phyloP scores from a whole-genome alignment of 2,113 vertebrate genomes.

The Atlantisia rogersi region DNA sequence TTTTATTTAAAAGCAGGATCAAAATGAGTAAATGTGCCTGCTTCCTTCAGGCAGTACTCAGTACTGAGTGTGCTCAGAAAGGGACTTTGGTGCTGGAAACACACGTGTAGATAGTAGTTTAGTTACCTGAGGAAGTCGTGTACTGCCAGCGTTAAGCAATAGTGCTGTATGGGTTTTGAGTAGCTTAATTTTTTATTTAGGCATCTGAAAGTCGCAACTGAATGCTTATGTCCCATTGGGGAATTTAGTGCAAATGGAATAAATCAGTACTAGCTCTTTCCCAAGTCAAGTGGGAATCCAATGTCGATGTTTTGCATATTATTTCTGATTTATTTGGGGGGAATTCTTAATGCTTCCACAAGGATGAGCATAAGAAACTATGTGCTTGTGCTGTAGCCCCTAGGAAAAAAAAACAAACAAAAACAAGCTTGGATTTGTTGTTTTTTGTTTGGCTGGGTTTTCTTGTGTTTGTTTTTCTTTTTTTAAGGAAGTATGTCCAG shows the following conservation, averaged over 20 bases:
- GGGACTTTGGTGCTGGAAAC: neutral
- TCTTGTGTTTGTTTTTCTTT: too few species aligned
- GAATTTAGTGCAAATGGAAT: neutral
- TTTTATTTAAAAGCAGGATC: neutral
- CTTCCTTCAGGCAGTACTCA: accelerated
- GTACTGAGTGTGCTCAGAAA: neutral
- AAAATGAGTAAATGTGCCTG: neutral
- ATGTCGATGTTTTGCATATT: neutral
- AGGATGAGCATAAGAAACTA: neutral
- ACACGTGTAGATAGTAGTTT: neutral
- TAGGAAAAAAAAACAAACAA: neutral
- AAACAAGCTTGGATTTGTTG: too few species aligned
- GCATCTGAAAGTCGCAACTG: neutral
- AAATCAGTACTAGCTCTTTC: neutral
- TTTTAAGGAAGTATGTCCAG: neutral
- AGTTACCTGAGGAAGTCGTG: neutral
- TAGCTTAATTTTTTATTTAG: neutral
- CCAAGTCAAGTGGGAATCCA: neutral
- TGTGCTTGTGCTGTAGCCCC: neutral
- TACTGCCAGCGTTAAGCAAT: neutral
- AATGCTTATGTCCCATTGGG: neutral
- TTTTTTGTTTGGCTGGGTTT: too few species aligned
- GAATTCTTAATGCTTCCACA: neutral
- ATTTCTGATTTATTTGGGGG: neutral
- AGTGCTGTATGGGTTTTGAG: neutral